phyloP scores from a whole-genome alignment of 2,113 vertebrate genomes.

The Cephalopholis sonnerati region DNA sequence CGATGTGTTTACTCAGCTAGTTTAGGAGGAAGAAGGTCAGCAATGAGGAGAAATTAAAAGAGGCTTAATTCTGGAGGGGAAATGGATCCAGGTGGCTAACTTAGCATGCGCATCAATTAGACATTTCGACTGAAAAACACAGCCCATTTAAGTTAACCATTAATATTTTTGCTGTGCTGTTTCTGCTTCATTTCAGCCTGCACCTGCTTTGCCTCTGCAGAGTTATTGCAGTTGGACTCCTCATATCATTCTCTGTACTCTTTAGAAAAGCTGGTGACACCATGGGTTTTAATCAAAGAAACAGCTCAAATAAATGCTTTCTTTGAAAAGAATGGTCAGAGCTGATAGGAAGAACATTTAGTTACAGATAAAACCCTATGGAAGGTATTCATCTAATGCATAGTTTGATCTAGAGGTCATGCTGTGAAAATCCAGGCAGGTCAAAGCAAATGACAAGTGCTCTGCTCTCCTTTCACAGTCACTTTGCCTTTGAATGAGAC shows the following conservation, averaged over 20 bases:
- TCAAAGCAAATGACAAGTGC: constrained; percentile 5
- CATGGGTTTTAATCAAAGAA: background rate
- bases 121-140: constrained; percentile 43
- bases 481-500: constrained; percentile 27
- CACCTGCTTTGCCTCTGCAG: constrained; percentile 50
- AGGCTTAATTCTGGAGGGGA: constrained; percentile 29
- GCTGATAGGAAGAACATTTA: background rate
- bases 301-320: background rate
- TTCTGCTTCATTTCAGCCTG: constrained; percentile 26
- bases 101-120: constrained; percentile 39
- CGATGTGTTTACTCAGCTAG: constrained; percentile 35
- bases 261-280: background rate
- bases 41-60: constrained; percentile 30
- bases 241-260: constrained; percentile 4
- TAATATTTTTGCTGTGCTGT: constrained; percentile 38
- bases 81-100: constrained; percentile 55
- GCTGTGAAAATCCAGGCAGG: constrained; percentile 7
- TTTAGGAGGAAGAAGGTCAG: constrained; percentile 29
- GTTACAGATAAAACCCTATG: background rate
- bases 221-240: constrained; percentile 1
- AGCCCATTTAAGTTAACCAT: constrained; percentile 42
- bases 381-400: background rate
- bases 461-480: background rate
- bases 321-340: background rate
- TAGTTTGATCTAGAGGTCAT: constrained; percentile 11